Base-by-base conservation (phyloP, 2,888 invertebrate species). In the Hydriomena furcata region DNA sequence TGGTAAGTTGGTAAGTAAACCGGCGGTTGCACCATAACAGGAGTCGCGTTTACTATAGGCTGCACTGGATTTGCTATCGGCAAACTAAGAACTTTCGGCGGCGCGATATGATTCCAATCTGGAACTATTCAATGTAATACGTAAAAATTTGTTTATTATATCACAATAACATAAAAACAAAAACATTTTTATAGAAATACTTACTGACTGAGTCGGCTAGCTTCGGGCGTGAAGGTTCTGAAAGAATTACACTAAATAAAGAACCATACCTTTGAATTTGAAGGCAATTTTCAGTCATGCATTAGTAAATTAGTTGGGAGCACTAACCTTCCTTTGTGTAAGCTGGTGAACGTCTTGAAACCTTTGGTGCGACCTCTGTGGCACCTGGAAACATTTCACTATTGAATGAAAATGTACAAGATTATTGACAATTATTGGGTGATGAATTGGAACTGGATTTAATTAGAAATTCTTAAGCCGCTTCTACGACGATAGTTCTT, bases 81-180 rank as follows among this genome's bases (percentile, higher is more conserved):
- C 21, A 66, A 40, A 11, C 54, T 61, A 8, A 71, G 52, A 40
- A 70, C 52, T 50, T 68, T 61, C 25, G 70, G 70, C 34, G 66
- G 63, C 1, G 59, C 55, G 10, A 70, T 52, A 50, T 55, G 56
- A 52, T 64, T 65, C 82, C 80, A 82, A 57, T 75, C 85, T 84
- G 83, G 61, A 84, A 82, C 66, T 68, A 52, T 40, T 47, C 51
- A 55, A 49, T 10, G 38, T 13, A 31, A 49, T 49, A 30, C 54
- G 17, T 37, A 41, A 21, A 27, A 23, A 23, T 5, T 5, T 3
- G 10, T 13, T 17, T 5, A 31, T 17, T n/a, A 4, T 17, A 3
- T 17, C 17, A 4, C 17, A 4, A 17, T 17, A 17, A 17, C 17
- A 17, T 17, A 17, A 17, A 17, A 3, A 17, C 17, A 17, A 17